Percentiles rank a stretch among this genome's conserved stretches.
These are phyloP conservation scores for Coelinius sp. DNA, from an alignment of 2,888 invertebrate species.

Conservation along the genomic window DNA sequence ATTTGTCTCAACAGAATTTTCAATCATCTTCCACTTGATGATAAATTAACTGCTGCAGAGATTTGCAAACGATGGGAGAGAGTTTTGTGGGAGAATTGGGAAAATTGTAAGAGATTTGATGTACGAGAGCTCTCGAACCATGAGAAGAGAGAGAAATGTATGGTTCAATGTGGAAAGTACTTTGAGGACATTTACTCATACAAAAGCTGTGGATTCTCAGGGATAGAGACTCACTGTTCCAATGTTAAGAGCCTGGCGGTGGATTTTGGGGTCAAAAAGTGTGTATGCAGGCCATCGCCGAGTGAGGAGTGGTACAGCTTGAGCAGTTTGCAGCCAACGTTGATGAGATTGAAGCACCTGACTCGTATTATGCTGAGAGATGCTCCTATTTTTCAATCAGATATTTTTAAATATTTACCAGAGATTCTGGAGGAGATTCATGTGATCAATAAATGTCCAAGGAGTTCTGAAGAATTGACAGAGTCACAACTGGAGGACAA, in stretches of 20 bases:
- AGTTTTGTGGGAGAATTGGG: background rate
- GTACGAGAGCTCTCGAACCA: conserved; percentile 2
- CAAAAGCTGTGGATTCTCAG: background rate
- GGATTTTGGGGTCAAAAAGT: background rate
- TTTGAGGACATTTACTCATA: background rate
- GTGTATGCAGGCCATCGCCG: background rate
- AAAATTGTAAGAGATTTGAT: background rate
- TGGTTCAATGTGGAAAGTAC: background rate
- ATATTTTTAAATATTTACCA: background rate
- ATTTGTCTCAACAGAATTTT: background rate
- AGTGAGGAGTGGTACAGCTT: background rate
- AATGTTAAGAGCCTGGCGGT: background rate
- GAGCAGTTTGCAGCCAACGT: background rate
- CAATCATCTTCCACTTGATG: background rate
- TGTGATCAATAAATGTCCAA: background rate
- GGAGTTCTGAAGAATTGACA: background rate
- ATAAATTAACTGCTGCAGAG: background rate
- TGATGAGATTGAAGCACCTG: background rate
- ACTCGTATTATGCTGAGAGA: conserved; percentile 1
- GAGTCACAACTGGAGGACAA: background rate
- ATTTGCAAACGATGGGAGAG: background rate
- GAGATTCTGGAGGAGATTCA: background rate
- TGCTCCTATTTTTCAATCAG: background rate
- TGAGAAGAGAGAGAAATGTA: background rate
- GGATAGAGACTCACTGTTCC: background rate